Base-by-base conservation (phyloP, 2,797 vertebrate species). In the Apodemus agrarius region DNA sequence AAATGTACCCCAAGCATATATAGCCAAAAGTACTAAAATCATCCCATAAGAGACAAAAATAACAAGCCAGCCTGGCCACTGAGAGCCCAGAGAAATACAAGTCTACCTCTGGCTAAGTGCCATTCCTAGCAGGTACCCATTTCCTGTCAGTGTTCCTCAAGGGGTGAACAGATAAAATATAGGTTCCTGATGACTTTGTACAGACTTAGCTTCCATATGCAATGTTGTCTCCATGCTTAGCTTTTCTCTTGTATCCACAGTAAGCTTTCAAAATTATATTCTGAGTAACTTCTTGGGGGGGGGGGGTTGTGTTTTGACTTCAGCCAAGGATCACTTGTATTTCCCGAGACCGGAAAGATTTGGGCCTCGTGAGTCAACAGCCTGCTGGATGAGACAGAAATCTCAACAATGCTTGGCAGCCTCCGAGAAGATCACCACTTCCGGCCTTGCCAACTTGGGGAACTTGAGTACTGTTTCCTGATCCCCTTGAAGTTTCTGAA, bases 181-280 rank as follows among this genome's bases (percentile, higher is more conserved):
- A 34, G 31, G 22, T 59, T 34, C 24, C 7, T 16, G 5, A 16
- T 40, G 46, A 31, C 22, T 63, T 67, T 74, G 74, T n/a, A 0
- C 8, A 76, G 72, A 37, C 2, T 83, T n/a, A 34, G 69, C 46
- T 76, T 79, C 43, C 43, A 54, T 4, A 29, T 26, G 22, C 19
- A 67, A 13, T 54, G 34, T 26, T 46, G 37, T 57, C 49, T 29
- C 16, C 34, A 12, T 17, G 14, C 24, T 63, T 85, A 78, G 22
- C 52, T 82, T 87, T 94, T 40, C 59, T 72, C 74, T 29, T 43
- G 0, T 22, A 63, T 31, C 40, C 31, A 12, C 0, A 22, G 57
- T 85, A 81, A 61, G 12, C 65, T 89, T 96, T 96, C 90, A 78
- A 40, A 93, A 87, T 78, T 87, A 83, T n/a, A 91, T 79, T 92